Evolutionary conservation across 2,888 invertebrate species (phyloP).

Genomic region (Toxonevra muliebris): DNA sequence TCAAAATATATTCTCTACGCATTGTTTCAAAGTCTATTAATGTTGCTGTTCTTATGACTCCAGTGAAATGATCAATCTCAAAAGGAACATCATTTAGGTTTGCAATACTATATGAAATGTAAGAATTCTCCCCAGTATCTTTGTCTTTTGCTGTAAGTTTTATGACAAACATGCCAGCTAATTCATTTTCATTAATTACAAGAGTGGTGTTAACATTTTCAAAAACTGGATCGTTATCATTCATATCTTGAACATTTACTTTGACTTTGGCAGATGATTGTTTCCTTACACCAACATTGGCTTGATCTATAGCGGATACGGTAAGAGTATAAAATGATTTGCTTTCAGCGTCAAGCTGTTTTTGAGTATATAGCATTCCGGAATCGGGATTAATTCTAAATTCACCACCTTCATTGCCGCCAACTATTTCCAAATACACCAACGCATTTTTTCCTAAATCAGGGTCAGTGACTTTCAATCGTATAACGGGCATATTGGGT

Average conservation of each 20-base stretch:
- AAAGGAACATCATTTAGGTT: conserved; percentile 93
- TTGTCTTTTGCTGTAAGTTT: conserved; percentile 86
- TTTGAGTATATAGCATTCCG: conserved; percentile 88
- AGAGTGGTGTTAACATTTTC: conserved; percentile 76
- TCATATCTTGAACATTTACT: conserved; percentile 87
- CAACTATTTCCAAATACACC: conserved; percentile 87
- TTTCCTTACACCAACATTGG: conserved; percentile 82
- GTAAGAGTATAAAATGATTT: conserved; percentile 87
- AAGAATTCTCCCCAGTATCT: conserved; percentile 94
- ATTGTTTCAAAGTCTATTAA: conserved; percentile 91
- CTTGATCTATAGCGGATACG: conserved; percentile 89
- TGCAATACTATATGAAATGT: conserved; percentile 92
- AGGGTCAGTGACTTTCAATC: conserved; percentile 85
- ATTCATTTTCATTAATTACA: conserved; percentile 85
- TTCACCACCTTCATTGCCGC: conserved; percentile 89
- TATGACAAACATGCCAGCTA: conserved; percentile 84
- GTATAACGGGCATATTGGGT: conserved; percentile 85
- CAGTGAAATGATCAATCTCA: conserved; percentile 93
- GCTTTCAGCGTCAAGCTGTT: conserved; percentile 83
- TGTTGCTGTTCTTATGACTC: conserved; percentile 84
- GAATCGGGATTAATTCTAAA: conserved; percentile 88
- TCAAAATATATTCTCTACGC: conserved; percentile 81
- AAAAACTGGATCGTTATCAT: conserved; percentile 94
- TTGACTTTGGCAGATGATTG: conserved; percentile 92
- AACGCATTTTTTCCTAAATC: conserved; percentile 86